Percentiles rank a stretch among this genome's conserved stretches.
Evolutionary conservation across 2,888 invertebrate species (phyloP).

Genomic region (Therioaphis trifolii): DNA sequence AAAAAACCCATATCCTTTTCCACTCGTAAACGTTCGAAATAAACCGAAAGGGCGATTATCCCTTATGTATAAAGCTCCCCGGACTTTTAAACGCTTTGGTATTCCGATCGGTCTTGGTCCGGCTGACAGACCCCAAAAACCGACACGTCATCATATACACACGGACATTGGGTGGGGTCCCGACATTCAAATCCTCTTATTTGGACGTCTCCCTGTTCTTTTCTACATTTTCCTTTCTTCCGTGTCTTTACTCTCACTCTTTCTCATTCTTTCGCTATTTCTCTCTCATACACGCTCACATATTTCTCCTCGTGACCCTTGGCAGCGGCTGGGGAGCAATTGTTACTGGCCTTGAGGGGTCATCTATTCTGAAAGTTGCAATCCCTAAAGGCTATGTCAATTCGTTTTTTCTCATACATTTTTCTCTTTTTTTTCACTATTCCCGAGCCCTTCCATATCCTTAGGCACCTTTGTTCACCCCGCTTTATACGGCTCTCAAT

Average conservation of each 20-base stretch:
- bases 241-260: constrained; percentile 7
- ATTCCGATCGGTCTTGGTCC: constrained; percentile 62
- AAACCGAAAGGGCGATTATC: constrained; percentile 63
- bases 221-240: constrained; percentile 61
- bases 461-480: constrained; percentile 55
- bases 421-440: constrained; percentile 23
- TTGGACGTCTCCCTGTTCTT: constrained; percentile 60
- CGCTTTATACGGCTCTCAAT: constrained; percentile 29
- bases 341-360: constrained; percentile 63
- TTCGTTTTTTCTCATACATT: constrained; percentile 59
- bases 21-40: constrained; percentile 62
- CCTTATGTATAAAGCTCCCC: constrained; percentile 60
- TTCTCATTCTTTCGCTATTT: background rate
- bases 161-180: constrained; percentile 49
- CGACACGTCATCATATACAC: constrained; percentile 63
- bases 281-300: background rate
- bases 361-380: constrained; percentile 62
- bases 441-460: constrained; percentile 24
- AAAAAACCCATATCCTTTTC: constrained; percentile 55
- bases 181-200: constrained; percentile 63
- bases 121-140: constrained; percentile 63
- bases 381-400: constrained; percentile 63
- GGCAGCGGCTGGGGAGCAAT: constrained; percentile 62
- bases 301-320: constrained; percentile 53
- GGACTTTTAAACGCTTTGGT: constrained; percentile 62